Percentiles rank a stretch among this genome's conserved stretches.
phyloP scores from a whole-genome alignment of 2,113 vertebrate species.

The Centropristis striata region DNA sequence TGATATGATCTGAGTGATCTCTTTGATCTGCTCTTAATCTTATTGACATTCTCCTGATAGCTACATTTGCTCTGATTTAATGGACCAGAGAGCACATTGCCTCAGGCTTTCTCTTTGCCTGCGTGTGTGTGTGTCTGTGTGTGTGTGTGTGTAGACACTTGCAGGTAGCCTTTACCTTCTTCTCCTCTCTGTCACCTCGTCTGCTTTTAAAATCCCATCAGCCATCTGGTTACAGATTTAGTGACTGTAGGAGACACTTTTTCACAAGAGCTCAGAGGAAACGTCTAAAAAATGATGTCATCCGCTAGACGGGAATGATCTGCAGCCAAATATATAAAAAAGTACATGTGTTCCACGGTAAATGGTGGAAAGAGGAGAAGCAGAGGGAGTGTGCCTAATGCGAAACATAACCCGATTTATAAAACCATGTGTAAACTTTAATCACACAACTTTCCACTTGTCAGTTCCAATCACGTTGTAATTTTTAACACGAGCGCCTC shows the following conservation, averaged over 20 bases:
- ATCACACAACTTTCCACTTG: slow-evolving; percentile 28
- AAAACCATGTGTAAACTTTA: slow-evolving; percentile 29
- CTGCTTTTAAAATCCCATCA: slow-evolving; percentile 11
- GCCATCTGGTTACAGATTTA: slow-evolving; percentile 9
- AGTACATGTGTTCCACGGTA: neutral
- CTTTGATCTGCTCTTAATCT: slow-evolving; percentile 48
- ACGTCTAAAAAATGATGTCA: neutral
- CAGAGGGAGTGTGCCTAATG: neutral
- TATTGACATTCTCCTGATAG: slow-evolving; percentile 54
- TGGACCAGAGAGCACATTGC: slow-evolving; percentile 31
- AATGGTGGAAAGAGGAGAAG: neutral
- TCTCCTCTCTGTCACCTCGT: slow-evolving; percentile 5
- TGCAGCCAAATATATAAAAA: slow-evolving; percentile 14
- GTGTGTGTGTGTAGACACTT: neutral
- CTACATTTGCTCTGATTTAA: slow-evolving; percentile 47
- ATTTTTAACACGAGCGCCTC: neutral
- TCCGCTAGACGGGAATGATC: neutral
- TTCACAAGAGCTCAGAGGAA: neutral
- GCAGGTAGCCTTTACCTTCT: neutral
- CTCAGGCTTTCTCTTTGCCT: slow-evolving; percentile 10
- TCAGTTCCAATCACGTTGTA: slow-evolving; percentile 39
- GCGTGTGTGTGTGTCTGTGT: slow-evolving; percentile 25
- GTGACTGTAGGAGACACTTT: neutral
- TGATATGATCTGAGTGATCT: slow-evolving; percentile 18
- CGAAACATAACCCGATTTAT: neutral